Evolutionary conservation across 2,797 vertebrate species (phyloP).

Genomic region (Coregonus suidteri): DNA sequence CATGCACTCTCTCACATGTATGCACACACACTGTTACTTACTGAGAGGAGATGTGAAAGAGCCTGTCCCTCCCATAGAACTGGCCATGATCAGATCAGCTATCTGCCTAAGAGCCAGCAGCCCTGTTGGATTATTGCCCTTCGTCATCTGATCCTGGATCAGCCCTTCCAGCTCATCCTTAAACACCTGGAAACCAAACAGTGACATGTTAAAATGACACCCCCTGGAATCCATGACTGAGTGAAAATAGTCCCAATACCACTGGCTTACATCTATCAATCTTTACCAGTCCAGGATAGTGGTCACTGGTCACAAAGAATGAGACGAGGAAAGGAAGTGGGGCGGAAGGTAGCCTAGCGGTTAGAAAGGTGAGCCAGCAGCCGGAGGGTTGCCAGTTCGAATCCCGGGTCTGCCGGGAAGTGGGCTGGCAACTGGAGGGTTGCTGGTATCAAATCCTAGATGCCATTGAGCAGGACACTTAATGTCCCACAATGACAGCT

Average conservation of each 20-base stretch:
- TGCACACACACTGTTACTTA: constrained; percentile 73
- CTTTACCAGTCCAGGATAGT: not conserved
- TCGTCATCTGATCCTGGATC: constrained; percentile 93
- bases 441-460: no score
- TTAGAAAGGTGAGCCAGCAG: no score
- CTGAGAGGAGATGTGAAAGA: constrained; percentile 87
- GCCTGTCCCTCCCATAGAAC: constrained; percentile 80
- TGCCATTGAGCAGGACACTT: no score
- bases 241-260: not conserved
- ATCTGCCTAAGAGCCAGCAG: constrained; percentile 92
- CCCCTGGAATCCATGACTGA: not conserved
- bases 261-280: not conserved
- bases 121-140: constrained; percentile 88
- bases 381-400: no score
- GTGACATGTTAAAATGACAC: not conserved
- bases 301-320: not conserved
- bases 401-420: no score
- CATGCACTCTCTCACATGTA: constrained; percentile 5
- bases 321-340: not conserved
- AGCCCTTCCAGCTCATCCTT: constrained; percentile 93
- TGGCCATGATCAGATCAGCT: constrained; percentile 90
- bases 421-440: no score
- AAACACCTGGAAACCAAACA: constrained; percentile 84
- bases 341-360: no score
- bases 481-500: no score